Conservation (phyloP, 2,888 invertebrate species). For the Nowickia ferox region DNA sequence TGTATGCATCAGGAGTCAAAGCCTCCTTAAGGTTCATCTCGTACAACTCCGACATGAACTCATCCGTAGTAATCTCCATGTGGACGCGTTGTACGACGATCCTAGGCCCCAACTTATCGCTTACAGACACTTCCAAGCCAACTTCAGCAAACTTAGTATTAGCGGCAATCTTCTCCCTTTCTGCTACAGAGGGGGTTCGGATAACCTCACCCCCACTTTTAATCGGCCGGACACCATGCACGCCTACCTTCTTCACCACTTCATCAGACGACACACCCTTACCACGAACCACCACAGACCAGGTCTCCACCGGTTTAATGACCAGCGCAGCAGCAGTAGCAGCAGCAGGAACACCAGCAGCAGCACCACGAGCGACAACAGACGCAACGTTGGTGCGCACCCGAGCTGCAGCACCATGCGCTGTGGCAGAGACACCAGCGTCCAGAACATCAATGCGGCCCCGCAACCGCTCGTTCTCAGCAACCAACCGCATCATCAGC, state of each 20-base stretch:
- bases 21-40: neutral
- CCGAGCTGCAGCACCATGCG: no score
- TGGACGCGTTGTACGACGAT: neutral
- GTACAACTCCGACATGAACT: neutral
- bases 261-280: neutral
- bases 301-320: neutral
- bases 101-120: no score
- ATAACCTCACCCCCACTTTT: neutral
- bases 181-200: neutral
- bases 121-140: neutral
- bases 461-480: no score
- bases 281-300: neutral
- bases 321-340: neutral
- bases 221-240: neutral
- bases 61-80: neutral
- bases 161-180: neutral
- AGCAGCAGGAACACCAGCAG: neutral
- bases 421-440: no score
- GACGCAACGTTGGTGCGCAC: no score
- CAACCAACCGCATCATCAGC: no score
- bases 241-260: neutral
- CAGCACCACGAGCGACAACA: no score
- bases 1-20: no score
- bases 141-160: neutral
- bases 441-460: no score